Evolutionary conservation across 2,113 vertebrate genomes (phyloP).

Genomic region (Pomatorhinus ruficollis): DNA sequence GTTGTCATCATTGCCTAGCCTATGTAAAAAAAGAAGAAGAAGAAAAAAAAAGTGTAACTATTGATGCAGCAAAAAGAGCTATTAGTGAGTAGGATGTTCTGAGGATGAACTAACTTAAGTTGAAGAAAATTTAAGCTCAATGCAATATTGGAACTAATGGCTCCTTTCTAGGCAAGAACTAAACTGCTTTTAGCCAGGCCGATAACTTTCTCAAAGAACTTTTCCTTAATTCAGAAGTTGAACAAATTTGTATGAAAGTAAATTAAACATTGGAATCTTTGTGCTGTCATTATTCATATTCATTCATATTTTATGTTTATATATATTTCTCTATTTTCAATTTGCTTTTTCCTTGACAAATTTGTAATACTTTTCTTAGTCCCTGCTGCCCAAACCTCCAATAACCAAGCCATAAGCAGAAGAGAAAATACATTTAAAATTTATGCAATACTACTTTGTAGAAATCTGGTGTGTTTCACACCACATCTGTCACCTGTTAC

Average conservation of each 20-base stretch:
- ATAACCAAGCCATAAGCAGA: background rate
- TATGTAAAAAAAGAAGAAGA: background rate
- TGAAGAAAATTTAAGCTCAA: background rate
- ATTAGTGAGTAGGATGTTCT: background rate
- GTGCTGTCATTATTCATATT: background rate
- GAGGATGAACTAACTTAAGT: background rate
- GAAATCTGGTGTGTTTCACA: background rate
- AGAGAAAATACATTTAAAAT: background rate
- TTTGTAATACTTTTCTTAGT: background rate
- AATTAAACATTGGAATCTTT: background rate
- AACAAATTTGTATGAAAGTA: background rate
- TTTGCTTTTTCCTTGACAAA: background rate
- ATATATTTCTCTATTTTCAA: background rate
- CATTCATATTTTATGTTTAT: background rate
- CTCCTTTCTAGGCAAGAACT: background rate
- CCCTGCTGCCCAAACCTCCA: background rate
- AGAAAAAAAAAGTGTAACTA: background rate
- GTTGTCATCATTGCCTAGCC: constrained; percentile 81
- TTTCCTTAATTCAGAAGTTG: background rate
- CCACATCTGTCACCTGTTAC: background rate
- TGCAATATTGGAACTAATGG: background rate
- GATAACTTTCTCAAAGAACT: background rate
- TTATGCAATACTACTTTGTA: background rate
- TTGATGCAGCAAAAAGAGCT: background rate
- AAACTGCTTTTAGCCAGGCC: background rate